Conservation (phyloP, 2,797 vertebrate genomes). For the Lepidocolaptes lacrymiger region DNA sequence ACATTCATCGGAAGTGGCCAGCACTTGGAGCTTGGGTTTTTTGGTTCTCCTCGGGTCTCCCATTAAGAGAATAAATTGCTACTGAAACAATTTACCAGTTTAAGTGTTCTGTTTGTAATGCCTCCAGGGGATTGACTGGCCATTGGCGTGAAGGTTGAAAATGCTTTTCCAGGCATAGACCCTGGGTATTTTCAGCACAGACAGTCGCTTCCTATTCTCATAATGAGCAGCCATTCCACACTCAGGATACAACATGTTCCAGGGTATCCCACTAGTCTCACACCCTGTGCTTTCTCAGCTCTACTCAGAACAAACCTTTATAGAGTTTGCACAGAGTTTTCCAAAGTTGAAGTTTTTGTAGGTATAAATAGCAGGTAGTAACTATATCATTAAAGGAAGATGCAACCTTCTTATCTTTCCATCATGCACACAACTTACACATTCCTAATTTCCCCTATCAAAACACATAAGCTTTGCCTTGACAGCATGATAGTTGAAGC, state of each 20-base stretch:
- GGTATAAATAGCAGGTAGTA: neutral
- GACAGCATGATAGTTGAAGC: neutral
- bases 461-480: neutral
- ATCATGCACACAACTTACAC: rapidly evolving
- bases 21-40: rapidly evolving
- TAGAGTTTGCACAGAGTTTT: neutral
- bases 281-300: neutral
- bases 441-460: neutral
- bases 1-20: neutral
- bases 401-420: neutral
- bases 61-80: neutral
- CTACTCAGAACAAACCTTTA: neutral
- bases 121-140: neutral
- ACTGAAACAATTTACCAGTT: neutral
- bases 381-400: neutral
- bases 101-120: neutral
- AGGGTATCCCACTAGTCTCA: neutral
- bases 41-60: neutral
- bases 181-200: neutral
- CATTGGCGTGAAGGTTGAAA: neutral
- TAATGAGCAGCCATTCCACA: neutral
- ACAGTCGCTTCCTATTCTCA: neutral
- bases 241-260: neutral
- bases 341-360: neutral
- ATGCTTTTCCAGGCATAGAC: neutral